Percentiles rank a stretch among this genome's conserved stretches.
These are phyloP conservation scores for Microctenopoma stevenorrisi DNA, from an alignment of 2,797 vertebrate genomes.

Conservation along the genomic window DNA sequence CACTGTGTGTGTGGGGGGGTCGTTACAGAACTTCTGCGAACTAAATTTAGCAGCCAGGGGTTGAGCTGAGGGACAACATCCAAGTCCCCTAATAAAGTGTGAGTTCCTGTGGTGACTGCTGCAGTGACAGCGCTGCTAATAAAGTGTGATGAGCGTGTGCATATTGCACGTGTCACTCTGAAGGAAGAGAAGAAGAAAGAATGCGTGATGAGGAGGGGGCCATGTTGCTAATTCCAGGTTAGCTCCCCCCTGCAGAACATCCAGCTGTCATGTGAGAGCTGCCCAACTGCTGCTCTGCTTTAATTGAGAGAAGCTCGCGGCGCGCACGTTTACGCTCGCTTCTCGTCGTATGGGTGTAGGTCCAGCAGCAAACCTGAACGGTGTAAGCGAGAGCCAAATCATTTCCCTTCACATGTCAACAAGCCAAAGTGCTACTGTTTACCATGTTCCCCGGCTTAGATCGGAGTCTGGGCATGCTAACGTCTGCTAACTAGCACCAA, in stretches of 20 bases:
- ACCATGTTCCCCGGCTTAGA: no score
- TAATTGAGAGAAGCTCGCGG: slow-evolving; percentile 65
- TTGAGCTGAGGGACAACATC: slow-evolving; percentile 3
- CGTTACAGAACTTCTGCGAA: neutral
- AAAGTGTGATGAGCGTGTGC: slow-evolving; percentile 60
- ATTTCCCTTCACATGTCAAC: no score
- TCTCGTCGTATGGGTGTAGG: slow-evolving; percentile 37
- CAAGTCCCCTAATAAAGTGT: slow-evolving; percentile 51
- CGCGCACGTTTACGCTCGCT: slow-evolving; percentile 53
- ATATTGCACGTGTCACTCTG: slow-evolving; percentile 30
- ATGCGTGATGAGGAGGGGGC: slow-evolving; percentile 26
- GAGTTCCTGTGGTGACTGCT: slow-evolving; percentile 61
- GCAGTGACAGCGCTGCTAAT: slow-evolving; percentile 65
- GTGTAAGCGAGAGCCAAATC: no score
- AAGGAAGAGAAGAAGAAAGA: slow-evolving; percentile 17
- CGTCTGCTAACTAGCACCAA: no score
- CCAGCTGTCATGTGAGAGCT: slow-evolving; percentile 38
- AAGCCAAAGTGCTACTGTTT: no score
- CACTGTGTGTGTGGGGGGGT: neutral
- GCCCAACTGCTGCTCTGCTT: slow-evolving; percentile 52
- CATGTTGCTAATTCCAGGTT: slow-evolving; percentile 56
- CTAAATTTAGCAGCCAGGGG: slow-evolving; percentile 20
- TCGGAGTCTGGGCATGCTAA: no score
- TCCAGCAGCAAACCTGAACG: slow-evolving; percentile 5
- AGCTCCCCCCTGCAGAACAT: slow-evolving; percentile 40